Percentiles rank a stretch among this genome's conserved stretches.
These are phyloP conservation scores for Odontamblyopus lacepedii DNA, from an alignment of 2,797 vertebrate species.

Conservation along the genomic window DNA sequence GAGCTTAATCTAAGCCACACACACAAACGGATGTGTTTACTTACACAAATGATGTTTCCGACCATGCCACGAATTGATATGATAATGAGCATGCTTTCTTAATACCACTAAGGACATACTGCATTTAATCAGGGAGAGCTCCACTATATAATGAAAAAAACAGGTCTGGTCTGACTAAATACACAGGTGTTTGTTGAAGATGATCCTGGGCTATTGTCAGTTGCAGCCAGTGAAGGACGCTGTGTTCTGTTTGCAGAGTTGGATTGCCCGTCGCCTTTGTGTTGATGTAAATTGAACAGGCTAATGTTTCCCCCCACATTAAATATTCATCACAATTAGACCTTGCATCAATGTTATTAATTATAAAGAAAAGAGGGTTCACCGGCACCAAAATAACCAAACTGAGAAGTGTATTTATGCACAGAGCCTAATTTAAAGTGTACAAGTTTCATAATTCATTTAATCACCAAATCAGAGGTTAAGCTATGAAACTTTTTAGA, in stretches of 20 bases:
- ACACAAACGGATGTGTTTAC: constrained; percentile 58
- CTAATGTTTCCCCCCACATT: constrained; percentile 79
- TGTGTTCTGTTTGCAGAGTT: constrained; percentile 76
- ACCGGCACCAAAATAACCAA: constrained; percentile 66
- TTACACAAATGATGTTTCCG: constrained; percentile 56
- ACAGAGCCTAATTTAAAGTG: not conserved
- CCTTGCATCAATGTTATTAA: constrained; percentile 82
- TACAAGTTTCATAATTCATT: not conserved
- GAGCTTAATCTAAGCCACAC: constrained; percentile 43
- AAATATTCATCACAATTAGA: constrained; percentile 85
- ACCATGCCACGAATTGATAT: constrained; percentile 57
- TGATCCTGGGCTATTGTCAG: constrained; percentile 60
- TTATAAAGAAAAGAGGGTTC: constrained; percentile 69
- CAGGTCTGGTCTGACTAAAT: constrained; percentile 40
- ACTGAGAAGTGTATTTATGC: constrained; percentile 34
- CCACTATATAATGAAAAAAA: constrained; percentile 35
- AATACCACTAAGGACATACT: constrained; percentile 48
- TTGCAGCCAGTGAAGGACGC: constrained; percentile 75
- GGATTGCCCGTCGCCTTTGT: constrained; percentile 77
- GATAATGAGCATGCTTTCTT: constrained; percentile 58
- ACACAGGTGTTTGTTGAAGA: constrained; percentile 69
- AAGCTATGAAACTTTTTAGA: not conserved
- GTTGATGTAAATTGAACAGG: constrained; percentile 83
- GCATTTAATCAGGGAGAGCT: constrained; percentile 53
- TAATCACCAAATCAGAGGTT: not conserved